Conservation (phyloP, 2,888 invertebrate genomes). For the Drosophila gaucha region DNA sequence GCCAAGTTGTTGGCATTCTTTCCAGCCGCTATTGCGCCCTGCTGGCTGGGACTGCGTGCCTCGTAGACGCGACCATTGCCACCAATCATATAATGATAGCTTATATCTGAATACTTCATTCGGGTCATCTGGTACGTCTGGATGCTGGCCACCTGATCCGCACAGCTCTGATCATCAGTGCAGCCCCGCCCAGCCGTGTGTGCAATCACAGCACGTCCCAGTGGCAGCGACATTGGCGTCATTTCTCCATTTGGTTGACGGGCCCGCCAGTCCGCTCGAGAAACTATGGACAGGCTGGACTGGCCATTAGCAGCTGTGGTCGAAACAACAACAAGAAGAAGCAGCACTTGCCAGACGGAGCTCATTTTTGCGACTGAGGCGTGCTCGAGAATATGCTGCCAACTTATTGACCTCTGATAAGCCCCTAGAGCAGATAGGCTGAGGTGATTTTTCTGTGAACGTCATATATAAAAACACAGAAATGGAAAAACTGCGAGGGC, state of each 20-base stretch:
- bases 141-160: conserved; percentile 86
- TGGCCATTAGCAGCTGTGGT: conserved; percentile 25
- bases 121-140: conserved; percentile 89
- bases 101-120: conserved; percentile 88
- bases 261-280: conserved; percentile 88
- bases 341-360: conserved; percentile 16
- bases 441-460: conserved; percentile 38
- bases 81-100: conserved; percentile 91
- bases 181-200: conserved; percentile 88
- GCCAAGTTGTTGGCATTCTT: conserved; percentile 89
- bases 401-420: conserved; percentile 62
- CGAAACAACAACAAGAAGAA: conserved; percentile 12
- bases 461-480: conserved; percentile 18
- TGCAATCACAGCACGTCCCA: conserved; percentile 86
- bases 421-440: conserved; percentile 6
- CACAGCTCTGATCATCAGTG: conserved; percentile 84
- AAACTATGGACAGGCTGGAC: conserved; percentile 84
- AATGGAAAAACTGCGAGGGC: conserved; percentile 21
- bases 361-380: conserved; percentile 55
- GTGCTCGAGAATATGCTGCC: conserved; percentile 5
- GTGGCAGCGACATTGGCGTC: conserved; percentile 84
- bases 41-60: conserved; percentile 89
- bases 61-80: conserved; percentile 90
- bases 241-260: conserved; percentile 85
- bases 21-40: conserved; percentile 89